Conservation (phyloP, 1,140 invertebrate species). For the Brachionus calyciflorus region DNA sequence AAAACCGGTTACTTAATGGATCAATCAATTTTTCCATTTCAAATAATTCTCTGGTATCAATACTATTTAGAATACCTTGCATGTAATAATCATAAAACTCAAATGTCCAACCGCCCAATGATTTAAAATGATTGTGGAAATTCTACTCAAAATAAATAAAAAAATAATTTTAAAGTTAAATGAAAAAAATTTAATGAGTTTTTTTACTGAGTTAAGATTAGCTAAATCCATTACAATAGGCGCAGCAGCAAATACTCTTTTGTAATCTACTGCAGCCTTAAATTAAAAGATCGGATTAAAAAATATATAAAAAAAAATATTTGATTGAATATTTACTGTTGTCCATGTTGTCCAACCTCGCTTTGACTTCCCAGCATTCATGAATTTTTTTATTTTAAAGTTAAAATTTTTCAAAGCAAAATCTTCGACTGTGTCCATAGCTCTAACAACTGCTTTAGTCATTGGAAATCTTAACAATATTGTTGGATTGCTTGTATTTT, state of each 20-base stretch:
- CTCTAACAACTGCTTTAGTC: constrained; percentile 51
- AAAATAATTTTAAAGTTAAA: background rate
- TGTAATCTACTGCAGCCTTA: constrained; percentile 53
- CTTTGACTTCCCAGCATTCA: constrained; percentile 53
- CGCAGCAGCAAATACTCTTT: constrained; percentile 53
- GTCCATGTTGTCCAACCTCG: constrained; percentile 58
- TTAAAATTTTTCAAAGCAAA: constrained; percentile 48
- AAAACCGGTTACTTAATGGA: constrained; percentile 51
- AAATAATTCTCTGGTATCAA: constrained; percentile 4
- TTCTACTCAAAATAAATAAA: constrained; percentile 50
- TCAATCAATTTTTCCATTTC: constrained; percentile 53
- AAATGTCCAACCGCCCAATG: constrained; percentile 47
- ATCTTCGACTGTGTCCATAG: constrained; percentile 50
- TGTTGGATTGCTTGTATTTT: constrained; percentile 22
- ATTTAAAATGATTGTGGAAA: constrained; percentile 54
- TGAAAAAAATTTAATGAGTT: background rate
- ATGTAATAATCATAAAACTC: constrained; percentile 43
- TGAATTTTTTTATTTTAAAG: constrained; percentile 50
- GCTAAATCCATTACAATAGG: constrained; percentile 56
- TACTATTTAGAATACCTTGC: background rate
- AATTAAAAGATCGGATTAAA: too few relatives aligned
- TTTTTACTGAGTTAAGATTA: constrained; percentile 51
- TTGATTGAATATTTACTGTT: constrained; percentile 19
- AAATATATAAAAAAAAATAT: background rate
- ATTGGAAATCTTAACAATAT: constrained; percentile 52